These are phyloP conservation scores for Nephrotoma guestfalica DNA, from an alignment of 2,888 invertebrate species.

Conservation along the genomic window DNA sequence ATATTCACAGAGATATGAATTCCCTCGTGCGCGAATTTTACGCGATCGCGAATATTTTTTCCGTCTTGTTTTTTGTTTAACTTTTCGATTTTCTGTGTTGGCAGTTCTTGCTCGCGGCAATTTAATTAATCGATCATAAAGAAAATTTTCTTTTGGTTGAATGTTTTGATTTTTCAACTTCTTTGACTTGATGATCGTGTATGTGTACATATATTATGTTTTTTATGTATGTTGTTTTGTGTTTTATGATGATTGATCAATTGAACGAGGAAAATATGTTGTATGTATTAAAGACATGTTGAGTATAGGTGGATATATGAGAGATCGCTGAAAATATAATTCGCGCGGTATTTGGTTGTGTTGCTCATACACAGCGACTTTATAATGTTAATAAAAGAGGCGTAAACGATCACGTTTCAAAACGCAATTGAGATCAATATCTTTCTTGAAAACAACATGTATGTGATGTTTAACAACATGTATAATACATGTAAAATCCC, in stretches of 20 bases:
- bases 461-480: neutral
- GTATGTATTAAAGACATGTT: neutral
- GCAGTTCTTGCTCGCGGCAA: neutral
- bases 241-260: neutral
- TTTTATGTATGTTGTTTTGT: neutral
- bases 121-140: neutral
- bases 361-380: neutral
- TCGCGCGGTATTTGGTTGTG: neutral
- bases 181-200: neutral
- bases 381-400: slow-evolving; percentile 8
- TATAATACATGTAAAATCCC: neutral
- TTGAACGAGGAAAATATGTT: neutral
- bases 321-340: neutral
- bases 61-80: neutral
- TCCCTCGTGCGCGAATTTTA: neutral
- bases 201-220: neutral
- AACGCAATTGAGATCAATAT: slow-evolving; percentile 1
- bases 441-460: neutral
- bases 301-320: neutral
- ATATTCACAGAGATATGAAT: neutral
- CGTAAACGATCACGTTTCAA: slow-evolving; percentile 10
- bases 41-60: neutral
- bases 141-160: neutral
- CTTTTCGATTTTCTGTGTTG: neutral
- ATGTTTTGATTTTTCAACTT: neutral